Percentiles rank a stretch among this genome's conserved stretches.
Conservation (phyloP, 2,113 vertebrate species). For the Ramphastos sulfuratus region DNA sequence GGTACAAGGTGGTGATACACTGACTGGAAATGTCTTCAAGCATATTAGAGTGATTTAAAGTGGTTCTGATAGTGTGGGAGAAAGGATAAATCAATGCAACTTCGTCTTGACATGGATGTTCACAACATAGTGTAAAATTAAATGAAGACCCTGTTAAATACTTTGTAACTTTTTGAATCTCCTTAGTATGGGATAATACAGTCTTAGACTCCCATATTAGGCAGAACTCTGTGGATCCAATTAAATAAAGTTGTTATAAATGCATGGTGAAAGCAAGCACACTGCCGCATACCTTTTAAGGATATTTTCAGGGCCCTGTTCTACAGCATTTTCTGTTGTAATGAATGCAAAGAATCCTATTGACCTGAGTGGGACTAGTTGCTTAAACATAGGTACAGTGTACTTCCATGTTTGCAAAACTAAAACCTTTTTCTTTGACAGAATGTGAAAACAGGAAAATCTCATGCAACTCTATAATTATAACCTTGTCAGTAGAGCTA, state of each 20-base stretch:
- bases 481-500: background rate
- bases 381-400: background rate
- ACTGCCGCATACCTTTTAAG: background rate
- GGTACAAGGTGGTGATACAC: background rate
- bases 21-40: background rate
- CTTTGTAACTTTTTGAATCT: background rate
- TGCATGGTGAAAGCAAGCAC: background rate
- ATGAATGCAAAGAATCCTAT: background rate
- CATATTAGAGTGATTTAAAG: background rate
- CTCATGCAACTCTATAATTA: background rate
- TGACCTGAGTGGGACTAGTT: background rate
- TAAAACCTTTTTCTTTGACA: background rate
- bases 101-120: no score
- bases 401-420: background rate
- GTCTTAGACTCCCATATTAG: background rate
- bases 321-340: background rate
- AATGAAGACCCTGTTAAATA: background rate
- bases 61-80: background rate
- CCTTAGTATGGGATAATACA: background rate
- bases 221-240: background rate
- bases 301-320: background rate
- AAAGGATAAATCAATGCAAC: background rate
- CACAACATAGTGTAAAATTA: background rate
- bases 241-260: background rate
- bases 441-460: background rate